These are phyloP conservation scores for Heliconius aoede DNA, from an alignment of 2,888 invertebrate species.

Conservation along the genomic window DNA sequence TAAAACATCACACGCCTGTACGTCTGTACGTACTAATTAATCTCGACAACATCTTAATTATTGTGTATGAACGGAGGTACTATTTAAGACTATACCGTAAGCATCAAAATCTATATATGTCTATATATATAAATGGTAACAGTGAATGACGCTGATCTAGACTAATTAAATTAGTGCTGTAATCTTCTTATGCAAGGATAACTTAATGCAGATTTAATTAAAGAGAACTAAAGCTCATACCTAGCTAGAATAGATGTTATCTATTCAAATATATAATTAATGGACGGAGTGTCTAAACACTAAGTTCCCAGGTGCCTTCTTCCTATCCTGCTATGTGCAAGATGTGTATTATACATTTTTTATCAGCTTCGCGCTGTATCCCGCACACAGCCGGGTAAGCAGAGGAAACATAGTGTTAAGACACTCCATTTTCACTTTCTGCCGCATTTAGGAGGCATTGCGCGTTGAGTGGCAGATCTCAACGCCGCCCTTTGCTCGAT, in stretches of 20 bases:
- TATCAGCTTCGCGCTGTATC: too few relatives aligned
- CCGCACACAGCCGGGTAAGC: too few relatives aligned
- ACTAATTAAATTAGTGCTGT: conserved; percentile 6
- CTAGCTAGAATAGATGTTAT: neutral
- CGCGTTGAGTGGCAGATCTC: too few relatives aligned
- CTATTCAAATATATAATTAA: neutral
- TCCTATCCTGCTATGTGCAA: too few relatives aligned
- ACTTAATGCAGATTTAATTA: conserved; percentile 1
- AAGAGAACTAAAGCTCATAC: neutral
- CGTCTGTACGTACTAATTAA: conserved; percentile 13
- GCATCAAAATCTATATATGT: conserved; percentile 9
- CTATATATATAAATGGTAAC: too few relatives aligned
- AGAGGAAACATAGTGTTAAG: too few relatives aligned
- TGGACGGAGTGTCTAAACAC: too few relatives aligned
- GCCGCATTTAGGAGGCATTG: too few relatives aligned
- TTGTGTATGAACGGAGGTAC: conserved; percentile 2
- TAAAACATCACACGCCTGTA: conserved; percentile 21
- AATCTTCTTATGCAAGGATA: conserved; percentile 16
- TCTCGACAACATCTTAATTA: conserved; percentile 13
- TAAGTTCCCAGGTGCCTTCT: too few relatives aligned
- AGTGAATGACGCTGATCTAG: neutral
- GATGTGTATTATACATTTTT: too few relatives aligned
- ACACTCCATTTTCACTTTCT: too few relatives aligned
- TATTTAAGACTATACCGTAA: conserved; percentile 3
- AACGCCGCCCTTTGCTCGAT: too few relatives aligned